These are phyloP conservation scores for Watsonalla cultraria DNA, from an alignment of 2,888 invertebrate genomes.

Conservation along the genomic window DNA sequence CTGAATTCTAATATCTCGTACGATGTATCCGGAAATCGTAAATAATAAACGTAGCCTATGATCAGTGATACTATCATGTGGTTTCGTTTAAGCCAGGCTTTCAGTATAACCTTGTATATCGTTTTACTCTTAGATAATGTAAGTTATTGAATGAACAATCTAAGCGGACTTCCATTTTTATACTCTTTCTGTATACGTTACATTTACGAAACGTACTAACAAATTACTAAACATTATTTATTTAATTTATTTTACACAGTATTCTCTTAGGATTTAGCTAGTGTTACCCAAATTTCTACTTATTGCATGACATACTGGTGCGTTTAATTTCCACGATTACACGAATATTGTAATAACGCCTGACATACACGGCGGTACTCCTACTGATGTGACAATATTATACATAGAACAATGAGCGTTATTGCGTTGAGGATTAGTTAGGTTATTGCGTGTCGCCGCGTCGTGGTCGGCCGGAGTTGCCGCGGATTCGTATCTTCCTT, in stretches of 20 bases:
- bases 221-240: not conserved
- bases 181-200: not conserved
- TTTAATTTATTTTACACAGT: constrained; percentile 3
- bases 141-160: not conserved
- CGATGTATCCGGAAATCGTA: too few relatives aligned
- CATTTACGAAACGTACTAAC: not conserved
- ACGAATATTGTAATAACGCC: not conserved
- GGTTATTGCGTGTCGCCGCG: constrained; percentile 19
- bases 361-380: not conserved
- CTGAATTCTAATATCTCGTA: too few relatives aligned
- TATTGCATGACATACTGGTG: not conserved
- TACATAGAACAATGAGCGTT: constrained; percentile 41
- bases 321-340: not conserved
- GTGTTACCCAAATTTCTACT: not conserved
- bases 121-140: not conserved
- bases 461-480: constrained; percentile 22
- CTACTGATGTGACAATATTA: constrained; percentile 31
- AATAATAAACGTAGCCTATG: too few relatives aligned
- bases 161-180: not conserved
- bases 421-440: constrained; percentile 30
- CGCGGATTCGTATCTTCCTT: constrained; percentile 48
- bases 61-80: too few relatives aligned
- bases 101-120: not conserved
- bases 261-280: constrained; percentile 3
- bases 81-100: too few relatives aligned